These are phyloP conservation scores for Volucella inanis DNA, from an alignment of 2,888 invertebrate species.

Conservation along the genomic window DNA sequence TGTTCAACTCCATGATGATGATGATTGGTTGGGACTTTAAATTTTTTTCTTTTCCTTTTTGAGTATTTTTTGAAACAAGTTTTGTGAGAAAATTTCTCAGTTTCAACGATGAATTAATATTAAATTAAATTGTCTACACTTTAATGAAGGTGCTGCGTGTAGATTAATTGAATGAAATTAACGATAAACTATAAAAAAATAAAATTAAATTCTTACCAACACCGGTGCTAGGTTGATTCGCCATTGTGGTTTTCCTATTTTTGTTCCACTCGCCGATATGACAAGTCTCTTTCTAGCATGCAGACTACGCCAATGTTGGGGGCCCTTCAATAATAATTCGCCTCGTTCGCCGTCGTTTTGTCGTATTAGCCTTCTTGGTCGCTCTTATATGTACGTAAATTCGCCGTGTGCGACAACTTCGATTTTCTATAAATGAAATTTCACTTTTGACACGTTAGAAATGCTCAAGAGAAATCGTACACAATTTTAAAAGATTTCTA, in stretches of 20 bases:
- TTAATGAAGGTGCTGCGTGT: conserved; percentile 8
- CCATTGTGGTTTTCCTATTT: conserved; percentile 85
- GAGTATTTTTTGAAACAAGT: conserved; percentile 40
- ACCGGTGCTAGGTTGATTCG: conserved; percentile 95
- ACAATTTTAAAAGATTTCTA: background rate
- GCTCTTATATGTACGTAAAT: conserved; percentile 41
- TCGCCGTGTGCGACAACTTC: conserved; percentile 73
- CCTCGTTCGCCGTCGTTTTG: too few relatives aligned
- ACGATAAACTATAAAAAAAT: conserved; percentile 75
- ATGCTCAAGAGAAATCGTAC: conserved; percentile 3
- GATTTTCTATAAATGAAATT: conserved; percentile 73
- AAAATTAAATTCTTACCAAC: conserved; percentile 88
- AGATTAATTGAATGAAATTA: conserved; percentile 6
- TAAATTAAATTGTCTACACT: conserved; percentile 42
- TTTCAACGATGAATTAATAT: background rate
- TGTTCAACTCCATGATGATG: conserved; percentile 45
- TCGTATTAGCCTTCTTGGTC: conserved; percentile 21
- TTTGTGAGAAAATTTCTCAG: conserved; percentile 19
- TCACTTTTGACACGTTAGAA: conserved; percentile 51
- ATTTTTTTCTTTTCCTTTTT: too few relatives aligned
- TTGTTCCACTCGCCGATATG: conserved; percentile 71
- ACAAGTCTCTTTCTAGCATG: conserved; percentile 72
- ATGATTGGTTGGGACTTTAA: background rate
- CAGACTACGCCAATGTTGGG: conserved; percentile 64
- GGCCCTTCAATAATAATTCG: conserved; percentile 63